A percentile compares a stretch with the other conserved stretches of the same genome.
These are phyloP conservation scores for Prunella strophiata DNA, from an alignment of 2,797 vertebrate species.

Conservation along the genomic window DNA sequence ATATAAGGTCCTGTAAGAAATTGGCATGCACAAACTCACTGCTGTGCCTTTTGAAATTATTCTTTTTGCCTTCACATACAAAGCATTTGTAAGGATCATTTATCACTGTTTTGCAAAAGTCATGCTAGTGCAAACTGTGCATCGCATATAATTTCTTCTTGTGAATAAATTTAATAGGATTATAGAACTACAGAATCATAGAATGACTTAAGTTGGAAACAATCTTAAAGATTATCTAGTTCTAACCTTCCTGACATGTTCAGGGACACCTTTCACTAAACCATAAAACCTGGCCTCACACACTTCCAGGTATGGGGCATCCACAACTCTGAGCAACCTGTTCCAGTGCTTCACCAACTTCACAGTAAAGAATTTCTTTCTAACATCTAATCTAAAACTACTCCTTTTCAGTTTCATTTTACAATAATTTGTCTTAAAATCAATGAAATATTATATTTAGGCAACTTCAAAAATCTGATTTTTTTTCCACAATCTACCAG, in stretches of 20 bases:
- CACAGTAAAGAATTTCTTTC: not conserved
- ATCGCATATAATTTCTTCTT: not conserved
- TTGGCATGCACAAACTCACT: not conserved
- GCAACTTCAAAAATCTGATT: fast-evolving
- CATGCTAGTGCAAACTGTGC: not conserved
- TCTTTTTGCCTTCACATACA: not conserved
- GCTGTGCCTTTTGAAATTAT: not conserved
- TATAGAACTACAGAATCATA: not conserved
- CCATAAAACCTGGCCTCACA: fast-evolving
- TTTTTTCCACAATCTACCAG: not conserved
- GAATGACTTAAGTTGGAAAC: not conserved
- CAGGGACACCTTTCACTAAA: not conserved
- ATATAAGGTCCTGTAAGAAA: not conserved
- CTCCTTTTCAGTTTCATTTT: not conserved
- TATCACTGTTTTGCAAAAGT: not conserved
- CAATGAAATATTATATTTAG: not conserved
- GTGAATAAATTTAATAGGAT: not conserved
- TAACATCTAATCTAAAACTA: not conserved
- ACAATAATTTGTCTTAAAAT: not conserved
- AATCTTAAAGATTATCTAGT: not conserved
- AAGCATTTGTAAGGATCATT: not conserved
- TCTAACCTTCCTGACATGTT: not conserved
- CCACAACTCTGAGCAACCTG: not conserved
- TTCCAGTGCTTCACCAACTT: not conserved
- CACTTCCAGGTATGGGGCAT: not conserved